These are phyloP conservation scores for Drosophila asahinai DNA, from an alignment of 1,140 invertebrate genomes.

Conservation along the genomic window DNA sequence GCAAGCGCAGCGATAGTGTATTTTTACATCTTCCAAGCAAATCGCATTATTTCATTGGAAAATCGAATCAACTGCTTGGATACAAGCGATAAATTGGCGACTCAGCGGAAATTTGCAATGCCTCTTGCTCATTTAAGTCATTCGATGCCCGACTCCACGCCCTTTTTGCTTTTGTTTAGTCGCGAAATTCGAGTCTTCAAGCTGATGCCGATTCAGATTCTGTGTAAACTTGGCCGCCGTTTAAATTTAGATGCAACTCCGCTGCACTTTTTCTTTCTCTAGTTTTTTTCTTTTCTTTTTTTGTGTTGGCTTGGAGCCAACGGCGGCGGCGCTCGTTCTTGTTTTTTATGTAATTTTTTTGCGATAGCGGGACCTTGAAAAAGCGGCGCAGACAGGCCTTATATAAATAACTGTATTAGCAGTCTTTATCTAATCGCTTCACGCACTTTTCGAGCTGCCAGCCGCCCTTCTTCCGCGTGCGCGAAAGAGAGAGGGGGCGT, in stretches of 20 bases:
- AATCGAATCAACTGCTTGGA: constrained; percentile 5
- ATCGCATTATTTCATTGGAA: constrained; percentile 28
- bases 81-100: constrained; percentile 5
- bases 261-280: constrained; percentile 22
- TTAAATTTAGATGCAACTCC: constrained; percentile 38
- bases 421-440: constrained; percentile 70
- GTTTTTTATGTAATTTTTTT: constrained; percentile 70
- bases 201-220: constrained; percentile 9
- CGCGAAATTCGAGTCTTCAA: constrained; percentile 13
- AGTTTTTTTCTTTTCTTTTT: not conserved
- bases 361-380: constrained; percentile 73
- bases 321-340: not conserved
- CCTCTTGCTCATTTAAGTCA: constrained; percentile 3
- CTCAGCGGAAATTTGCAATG: constrained; percentile 17
- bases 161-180: constrained; percentile 21
- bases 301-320: constrained; percentile 8
- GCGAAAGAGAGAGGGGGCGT: constrained; percentile 26
- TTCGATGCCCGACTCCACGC: constrained; percentile 6
- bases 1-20: constrained; percentile 2
- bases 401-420: constrained; percentile 66
- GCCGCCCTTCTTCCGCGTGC: constrained; percentile 26
- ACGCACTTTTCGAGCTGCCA: constrained; percentile 53
- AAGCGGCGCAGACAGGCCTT: constrained; percentile 48
- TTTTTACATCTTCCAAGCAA: constrained; percentile 18
- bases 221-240: constrained; percentile 39